Evolutionary conservation across 2,113 vertebrate species (phyloP), one percentile per base, ranked within the genome.

Genomic region (Ceuthmochares aereus): DNA sequence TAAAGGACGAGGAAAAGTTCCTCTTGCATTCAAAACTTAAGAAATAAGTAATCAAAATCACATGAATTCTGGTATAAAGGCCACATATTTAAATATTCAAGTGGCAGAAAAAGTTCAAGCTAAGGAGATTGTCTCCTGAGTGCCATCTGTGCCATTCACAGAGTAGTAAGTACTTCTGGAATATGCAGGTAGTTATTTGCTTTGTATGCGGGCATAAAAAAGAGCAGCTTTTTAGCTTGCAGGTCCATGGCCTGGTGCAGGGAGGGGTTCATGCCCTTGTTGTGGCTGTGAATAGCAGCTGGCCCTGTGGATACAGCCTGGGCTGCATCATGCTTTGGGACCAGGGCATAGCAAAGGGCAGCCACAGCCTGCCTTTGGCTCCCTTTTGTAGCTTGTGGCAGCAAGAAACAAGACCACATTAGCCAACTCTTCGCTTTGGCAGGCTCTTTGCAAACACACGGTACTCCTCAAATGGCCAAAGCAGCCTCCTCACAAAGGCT

Each of bases 261-360:
- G 76, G 32, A 59, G 36, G 76, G 32, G 51, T 63, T 69, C 25
- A 9, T 59, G 60, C 27, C 77, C 34, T 73, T 40, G 30, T 27
- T 68, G 43, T 26, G 45, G 58, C 63, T 54, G 40, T 69, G 88
- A 63, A 29, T 14, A 80, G 64, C 86, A 77, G 49, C 64, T 76
- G 83, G 36, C 45, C 59, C 64, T 89, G 36, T 6, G 3, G 67
- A 21, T 52, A 26, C 56, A 42, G 63, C 77, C 77, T 3, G 1
- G 36, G 74, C 84, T 55, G 60, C 45, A 60, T 36, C 59, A 16
- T 1, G 0, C 75, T 3, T 59, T 4, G 10, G 52, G 34, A 91
- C 20, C 0, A 0, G 43, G 67, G 29, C 84, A 51, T 2, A 42
- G 77, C 3, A 2, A n/a, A 37, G 49, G 30, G 43, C 0, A 0